A percentile compares a stretch with the other conserved stretches of the same genome.
Evolutionary conservation across 2,797 vertebrate genomes (phyloP).

Genomic region (Cirrhinus mrigala): DNA sequence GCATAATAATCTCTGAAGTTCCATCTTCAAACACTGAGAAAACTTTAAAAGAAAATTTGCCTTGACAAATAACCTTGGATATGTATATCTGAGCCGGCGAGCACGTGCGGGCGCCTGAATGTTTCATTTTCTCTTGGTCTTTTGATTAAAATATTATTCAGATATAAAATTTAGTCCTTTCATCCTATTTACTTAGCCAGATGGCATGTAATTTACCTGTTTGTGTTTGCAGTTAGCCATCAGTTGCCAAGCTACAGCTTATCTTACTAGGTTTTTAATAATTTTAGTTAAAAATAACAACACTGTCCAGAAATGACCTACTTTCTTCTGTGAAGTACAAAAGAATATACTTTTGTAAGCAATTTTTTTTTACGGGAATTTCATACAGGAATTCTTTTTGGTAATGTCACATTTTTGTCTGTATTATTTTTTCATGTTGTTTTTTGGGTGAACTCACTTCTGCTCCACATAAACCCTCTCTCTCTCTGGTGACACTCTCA

Average conservation of each 20-base stretch:
- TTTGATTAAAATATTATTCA: neutral
- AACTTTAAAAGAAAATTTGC: conserved; percentile 53
- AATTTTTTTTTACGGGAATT: too few relatives aligned
- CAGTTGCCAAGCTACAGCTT: neutral
- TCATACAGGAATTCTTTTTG: neutral
- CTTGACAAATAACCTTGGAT: conserved; percentile 76
- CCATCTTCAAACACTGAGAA: conserved; percentile 48
- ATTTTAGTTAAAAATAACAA: neutral
- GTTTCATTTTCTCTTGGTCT: neutral
- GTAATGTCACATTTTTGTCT: neutral
- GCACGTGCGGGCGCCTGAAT: neutral
- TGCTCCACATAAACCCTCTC: neutral
- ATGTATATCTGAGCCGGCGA: conserved; percentile 29
- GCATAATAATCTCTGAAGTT: conserved; percentile 54
- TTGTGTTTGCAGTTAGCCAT: neutral
- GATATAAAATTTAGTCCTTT: neutral
- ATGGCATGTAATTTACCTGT: neutral
- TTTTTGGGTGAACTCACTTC: conserved; percentile 4
- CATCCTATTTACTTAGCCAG: neutral
- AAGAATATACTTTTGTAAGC: neutral
- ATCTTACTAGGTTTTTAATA: neutral
- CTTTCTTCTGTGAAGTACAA: neutral
- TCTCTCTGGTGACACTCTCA: too few relatives aligned
- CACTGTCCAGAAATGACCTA: neutral
- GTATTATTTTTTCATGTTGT: neutral